Evolutionary conservation across 2,113 vertebrate genomes (phyloP), one percentile per base, ranked within the genome.

Genomic region (Cinclus cinclus): DNA sequence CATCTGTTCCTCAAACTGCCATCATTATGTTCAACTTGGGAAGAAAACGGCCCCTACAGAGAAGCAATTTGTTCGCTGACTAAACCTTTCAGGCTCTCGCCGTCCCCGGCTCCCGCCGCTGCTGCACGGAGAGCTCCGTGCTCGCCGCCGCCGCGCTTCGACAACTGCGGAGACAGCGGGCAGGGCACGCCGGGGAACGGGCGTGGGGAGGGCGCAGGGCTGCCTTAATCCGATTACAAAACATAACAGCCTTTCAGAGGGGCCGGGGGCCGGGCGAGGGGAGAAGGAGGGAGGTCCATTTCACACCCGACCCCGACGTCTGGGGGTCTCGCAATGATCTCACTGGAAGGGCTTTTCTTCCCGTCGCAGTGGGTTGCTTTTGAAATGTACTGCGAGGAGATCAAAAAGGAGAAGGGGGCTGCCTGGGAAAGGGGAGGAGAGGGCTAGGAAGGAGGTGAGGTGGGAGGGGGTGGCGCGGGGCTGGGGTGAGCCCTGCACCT

Each of bases 51-150:
- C 96, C 92, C 97, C 97, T 96, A 96, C 90, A 68, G 97, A 96
- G 97, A 97, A 92, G 96, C 96, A 97, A 97, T 97, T 97, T 97
- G 97, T 97, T 96, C 93, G 7, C 95, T 96, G 94, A 86, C 96
- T 96, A 84, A 97, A 96, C 90, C 95, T 95, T 96, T 95, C 94
- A 97, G 95, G 88, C 91, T 93, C 74, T 85, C 27, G 35, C 78
- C 56, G 25, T n/a, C 91, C 71, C 84, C 11, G 33, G 79, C 70
- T 79, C 21, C 76, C 13, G 28, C 35, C 81, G 44, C 69, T 62
- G 28, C 58, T 6, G 64, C 90, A 10, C 74, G 21, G 60, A 60
- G 47, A 47, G 86, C 71, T 62, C 63, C 10, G 33, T 6, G 59
- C 74, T 13, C 16, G 31, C 46, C 10, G 53, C 59, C 28, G 52